These are phyloP conservation scores for Mesembrinibis cayennensis DNA, from an alignment of 2,113 vertebrate genomes.

Conservation along the genomic window DNA sequence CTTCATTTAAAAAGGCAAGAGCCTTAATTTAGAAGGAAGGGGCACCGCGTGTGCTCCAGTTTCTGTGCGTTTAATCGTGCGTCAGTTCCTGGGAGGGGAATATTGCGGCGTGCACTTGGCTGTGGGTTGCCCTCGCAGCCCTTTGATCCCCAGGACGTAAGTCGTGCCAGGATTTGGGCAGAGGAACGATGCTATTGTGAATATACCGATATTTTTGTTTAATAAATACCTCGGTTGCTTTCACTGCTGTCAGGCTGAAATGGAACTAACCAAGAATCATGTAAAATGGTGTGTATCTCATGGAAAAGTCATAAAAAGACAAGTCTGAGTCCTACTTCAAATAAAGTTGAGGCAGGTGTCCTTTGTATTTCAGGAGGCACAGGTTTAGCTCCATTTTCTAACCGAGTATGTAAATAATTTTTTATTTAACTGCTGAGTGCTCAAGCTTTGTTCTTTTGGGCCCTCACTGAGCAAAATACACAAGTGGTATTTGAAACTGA, in stretches of 20 bases:
- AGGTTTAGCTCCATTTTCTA: neutral
- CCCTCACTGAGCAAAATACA: neutral
- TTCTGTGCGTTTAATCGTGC: neutral
- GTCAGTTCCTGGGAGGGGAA: neutral
- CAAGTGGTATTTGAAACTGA: neutral
- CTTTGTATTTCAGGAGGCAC: neutral
- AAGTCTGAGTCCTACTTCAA: neutral
- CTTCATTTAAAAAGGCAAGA: slow-evolving; percentile 25
- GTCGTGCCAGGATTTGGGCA: neutral
- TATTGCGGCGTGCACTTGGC: neutral
- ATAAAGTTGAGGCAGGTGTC: neutral
- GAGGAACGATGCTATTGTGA: neutral
- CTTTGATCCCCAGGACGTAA: neutral
- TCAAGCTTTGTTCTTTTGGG: neutral
- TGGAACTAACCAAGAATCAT: neutral
- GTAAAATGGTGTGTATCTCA: neutral
- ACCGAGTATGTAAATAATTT: fast-evolving
- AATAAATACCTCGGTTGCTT: neutral
- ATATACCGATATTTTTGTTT: neutral
- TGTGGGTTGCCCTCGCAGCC: neutral
- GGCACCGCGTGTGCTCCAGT: neutral
- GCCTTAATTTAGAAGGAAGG: slow-evolving; percentile 14
- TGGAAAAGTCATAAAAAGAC: neutral
- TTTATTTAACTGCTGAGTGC: neutral
- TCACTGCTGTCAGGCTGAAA: neutral